A percentile compares a stretch with the other conserved stretches of the same genome.
Conservation (phyloP, 2,888 invertebrate species). For the Apeira syringaria region DNA sequence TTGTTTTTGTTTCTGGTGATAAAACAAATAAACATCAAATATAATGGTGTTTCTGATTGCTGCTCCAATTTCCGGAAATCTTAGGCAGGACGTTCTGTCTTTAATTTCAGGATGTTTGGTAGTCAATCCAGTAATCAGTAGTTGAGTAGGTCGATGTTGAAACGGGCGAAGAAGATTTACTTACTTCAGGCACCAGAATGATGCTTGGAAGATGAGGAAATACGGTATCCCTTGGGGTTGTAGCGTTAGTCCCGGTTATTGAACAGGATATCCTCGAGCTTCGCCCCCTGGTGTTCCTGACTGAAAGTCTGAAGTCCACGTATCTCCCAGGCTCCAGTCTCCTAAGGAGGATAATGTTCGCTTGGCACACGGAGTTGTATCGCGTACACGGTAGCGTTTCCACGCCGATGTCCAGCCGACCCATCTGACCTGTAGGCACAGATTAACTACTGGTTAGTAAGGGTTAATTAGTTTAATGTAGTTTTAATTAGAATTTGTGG, state of each 20-base stretch:
- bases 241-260: slow-evolving; percentile 92
- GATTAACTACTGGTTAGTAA: background rate
- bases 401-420: slow-evolving; percentile 90
- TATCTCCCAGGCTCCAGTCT: slow-evolving; percentile 91
- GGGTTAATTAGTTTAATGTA: slow-evolving; percentile 6
- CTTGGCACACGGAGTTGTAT: slow-evolving; percentile 95
- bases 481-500: slow-evolving; percentile 5
- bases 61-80: too few species aligned
- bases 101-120: too few species aligned
- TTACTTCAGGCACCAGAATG: slow-evolving; percentile 90
- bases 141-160: too few species aligned
- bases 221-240: slow-evolving; percentile 91
- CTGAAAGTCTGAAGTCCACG: slow-evolving; percentile 90
- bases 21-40: too few species aligned
- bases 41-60: too few species aligned
- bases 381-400: slow-evolving; percentile 93
- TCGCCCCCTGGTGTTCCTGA: slow-evolving; percentile 90
- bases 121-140: too few species aligned
- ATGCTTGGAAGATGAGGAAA: slow-evolving; percentile 92
- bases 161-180: too few species aligned
- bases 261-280: slow-evolving; percentile 90
- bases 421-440: slow-evolving; percentile 81
- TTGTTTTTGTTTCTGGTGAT: too few species aligned
- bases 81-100: too few species aligned
- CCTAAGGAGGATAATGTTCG: slow-evolving; percentile 91